phyloP scores from a whole-genome alignment of 2,113 vertebrate genomes.

The Charina bottae region DNA sequence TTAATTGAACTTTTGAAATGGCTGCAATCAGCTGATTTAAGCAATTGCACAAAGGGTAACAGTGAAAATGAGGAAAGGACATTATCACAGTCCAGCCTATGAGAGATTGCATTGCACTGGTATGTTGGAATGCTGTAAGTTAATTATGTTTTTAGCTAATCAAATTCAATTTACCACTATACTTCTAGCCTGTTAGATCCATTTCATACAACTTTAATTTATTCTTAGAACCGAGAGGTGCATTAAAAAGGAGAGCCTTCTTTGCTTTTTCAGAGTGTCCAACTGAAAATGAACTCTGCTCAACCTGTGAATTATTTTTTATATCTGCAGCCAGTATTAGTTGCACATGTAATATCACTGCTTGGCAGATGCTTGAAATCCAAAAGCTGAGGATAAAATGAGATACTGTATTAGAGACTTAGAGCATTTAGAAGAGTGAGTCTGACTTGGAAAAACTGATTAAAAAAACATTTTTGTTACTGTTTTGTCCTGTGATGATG shows the following conservation, averaged over 20 bases:
- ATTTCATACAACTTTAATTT: conserved; percentile 74
- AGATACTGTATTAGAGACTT: conserved; percentile 53
- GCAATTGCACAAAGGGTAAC: conserved; percentile 68
- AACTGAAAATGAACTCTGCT: conserved; percentile 66
- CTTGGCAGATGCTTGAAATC: conserved; percentile 59
- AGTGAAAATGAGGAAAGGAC: conserved; percentile 68
- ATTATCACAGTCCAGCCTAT: conserved; percentile 61
- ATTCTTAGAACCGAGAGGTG: conserved; percentile 63
- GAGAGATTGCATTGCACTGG: conserved; percentile 57
- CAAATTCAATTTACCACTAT: conserved; percentile 70
- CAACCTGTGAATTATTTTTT: conserved; percentile 67
- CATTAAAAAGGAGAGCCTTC: conserved; percentile 30
- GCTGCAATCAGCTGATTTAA: conserved; percentile 60
- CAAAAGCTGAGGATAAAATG: conserved; percentile 45
- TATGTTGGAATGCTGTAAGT: conserved; percentile 67
- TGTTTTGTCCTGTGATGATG: conserved; percentile 9
- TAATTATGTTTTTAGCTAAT: conserved; percentile 75
- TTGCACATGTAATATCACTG: conserved; percentile 54
- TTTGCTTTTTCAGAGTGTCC: conserved; percentile 62
- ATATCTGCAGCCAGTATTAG: conserved; percentile 50
- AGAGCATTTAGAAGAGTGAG: conserved; percentile 47
- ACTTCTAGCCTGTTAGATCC: conserved; percentile 62
- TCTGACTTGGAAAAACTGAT: neutral
- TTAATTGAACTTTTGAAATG: conserved; percentile 66
- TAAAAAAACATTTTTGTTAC: neutral